Evolutionary conservation across 2,113 vertebrate genomes (phyloP).

Genomic region (Malurus elegans): DNA sequence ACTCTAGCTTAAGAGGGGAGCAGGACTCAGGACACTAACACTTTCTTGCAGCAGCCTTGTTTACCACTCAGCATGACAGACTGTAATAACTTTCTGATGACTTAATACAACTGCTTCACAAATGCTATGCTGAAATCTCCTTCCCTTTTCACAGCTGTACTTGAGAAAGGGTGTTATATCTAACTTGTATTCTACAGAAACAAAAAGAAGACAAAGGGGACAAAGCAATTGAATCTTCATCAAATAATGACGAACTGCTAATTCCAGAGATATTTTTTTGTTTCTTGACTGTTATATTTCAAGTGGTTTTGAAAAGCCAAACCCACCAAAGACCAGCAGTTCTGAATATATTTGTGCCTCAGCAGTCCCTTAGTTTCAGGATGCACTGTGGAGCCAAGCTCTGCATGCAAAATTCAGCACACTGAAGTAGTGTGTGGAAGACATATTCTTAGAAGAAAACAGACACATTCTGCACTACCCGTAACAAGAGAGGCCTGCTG

Average conservation of each 20-base stretch:
- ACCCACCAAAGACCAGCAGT: neutral
- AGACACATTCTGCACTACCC: no score
- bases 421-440: no score
- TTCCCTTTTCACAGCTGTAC: neutral
- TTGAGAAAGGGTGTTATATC: neutral
- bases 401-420: rapidly evolving
- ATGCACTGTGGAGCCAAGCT: neutral
- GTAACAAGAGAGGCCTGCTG: no score
- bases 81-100: neutral
- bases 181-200: neutral
- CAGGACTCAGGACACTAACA: neutral
- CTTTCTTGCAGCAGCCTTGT: neutral
- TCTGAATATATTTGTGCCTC: neutral
- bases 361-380: neutral
- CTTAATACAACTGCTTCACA: neutral
- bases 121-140: neutral
- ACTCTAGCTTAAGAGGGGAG: neutral
- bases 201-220: neutral
- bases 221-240: neutral
- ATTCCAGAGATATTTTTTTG: neutral
- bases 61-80: neutral
- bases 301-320: neutral
- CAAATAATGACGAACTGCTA: neutral
- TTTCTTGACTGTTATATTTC: neutral
- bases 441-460: no score